These are phyloP conservation scores for Epinotia brunnichana DNA, from an alignment of 2,888 invertebrate species.

Conservation along the genomic window DNA sequence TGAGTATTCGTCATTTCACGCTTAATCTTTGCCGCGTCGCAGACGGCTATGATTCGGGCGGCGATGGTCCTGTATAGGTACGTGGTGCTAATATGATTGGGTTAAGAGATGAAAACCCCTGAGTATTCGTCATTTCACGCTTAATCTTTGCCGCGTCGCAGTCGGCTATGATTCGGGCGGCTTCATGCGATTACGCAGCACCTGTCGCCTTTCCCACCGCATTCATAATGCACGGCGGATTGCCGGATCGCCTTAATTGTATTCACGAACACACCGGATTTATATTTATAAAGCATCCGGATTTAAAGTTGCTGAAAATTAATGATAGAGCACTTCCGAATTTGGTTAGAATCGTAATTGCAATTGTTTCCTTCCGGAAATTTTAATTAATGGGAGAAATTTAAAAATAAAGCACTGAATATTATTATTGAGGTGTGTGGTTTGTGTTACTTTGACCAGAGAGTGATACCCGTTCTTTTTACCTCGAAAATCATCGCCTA, in stretches of 20 bases:
- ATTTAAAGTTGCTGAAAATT: conserved; percentile 40
- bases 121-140: too few relatives aligned
- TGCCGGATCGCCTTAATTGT: conserved; percentile 46
- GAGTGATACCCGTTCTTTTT: too few relatives aligned
- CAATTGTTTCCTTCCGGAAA: neutral
- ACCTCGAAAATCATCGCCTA: too few relatives aligned
- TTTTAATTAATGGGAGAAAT: too few relatives aligned
- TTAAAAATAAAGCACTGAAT: too few relatives aligned
- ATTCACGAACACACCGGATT: conserved; percentile 43
- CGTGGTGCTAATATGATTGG: too few relatives aligned
- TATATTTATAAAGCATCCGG: conserved; percentile 43
- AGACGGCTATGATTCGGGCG: conserved; percentile 37
- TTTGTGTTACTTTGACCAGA: too few relatives aligned
- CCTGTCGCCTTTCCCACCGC: conserved; percentile 45
- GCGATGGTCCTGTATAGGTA: conserved; percentile 5
- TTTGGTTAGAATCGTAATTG: neutral
- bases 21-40: conserved; percentile 25
- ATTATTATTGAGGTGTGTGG: too few relatives aligned
- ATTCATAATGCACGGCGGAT: conserved; percentile 45
- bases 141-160: conserved; percentile 26
- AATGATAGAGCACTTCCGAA: conserved; percentile 17
- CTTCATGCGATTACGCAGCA: conserved; percentile 46
- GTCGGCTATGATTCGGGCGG: conserved; percentile 39
- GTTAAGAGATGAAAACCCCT: neutral
- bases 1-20: neutral